Evolutionary conservation across 2,888 invertebrate species (phyloP), one percentile per base, ranked within the genome.

Genomic region (Clusia tigrina): DNA sequence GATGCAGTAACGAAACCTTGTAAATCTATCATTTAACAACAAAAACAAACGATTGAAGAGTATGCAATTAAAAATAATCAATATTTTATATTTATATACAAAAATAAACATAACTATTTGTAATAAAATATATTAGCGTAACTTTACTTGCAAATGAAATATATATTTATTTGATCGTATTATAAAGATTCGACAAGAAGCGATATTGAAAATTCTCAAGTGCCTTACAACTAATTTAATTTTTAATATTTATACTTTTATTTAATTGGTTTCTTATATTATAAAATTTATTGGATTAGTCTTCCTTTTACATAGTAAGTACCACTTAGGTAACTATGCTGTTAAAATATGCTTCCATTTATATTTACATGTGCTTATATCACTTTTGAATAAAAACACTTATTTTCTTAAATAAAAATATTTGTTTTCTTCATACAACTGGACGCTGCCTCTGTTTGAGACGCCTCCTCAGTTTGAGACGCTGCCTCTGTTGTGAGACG

Each of bases 291-390:
- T 58, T 62, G 22, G 37, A 62, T 54, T 61, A 59, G 58, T 62
- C 60, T 60, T 58, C 58, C 58, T 37, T 52, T 57, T 58, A 65
- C 64, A 67, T 67, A 65, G 67, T 67, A 66, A 65, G 62, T 61
- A 58, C 64, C 69, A 63, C 62, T 62, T 67, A 58, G 59, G 64
- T 60, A 60, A 67, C 64, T 69, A 64, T 67, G 67, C 56, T 66
- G 65, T 67, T 64, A 66, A 67, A 67, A 69, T 63, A 70, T 69
- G 70, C 70, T 70, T 70, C 70, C 70, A 70, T 69, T 70, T 69
- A 64, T 60, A 60, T 60, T 69, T 69, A 62, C 63, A 58, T 64
- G 67, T 69, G 69, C 67, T 70, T 70, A 68, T 60, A 69, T 65
- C 66, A 69, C 63, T 66, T 69, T 67, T 63, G 57, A 66, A 68